Conservation (phyloP, 2,113 vertebrate species). For the Phaethon lepturus region DNA sequence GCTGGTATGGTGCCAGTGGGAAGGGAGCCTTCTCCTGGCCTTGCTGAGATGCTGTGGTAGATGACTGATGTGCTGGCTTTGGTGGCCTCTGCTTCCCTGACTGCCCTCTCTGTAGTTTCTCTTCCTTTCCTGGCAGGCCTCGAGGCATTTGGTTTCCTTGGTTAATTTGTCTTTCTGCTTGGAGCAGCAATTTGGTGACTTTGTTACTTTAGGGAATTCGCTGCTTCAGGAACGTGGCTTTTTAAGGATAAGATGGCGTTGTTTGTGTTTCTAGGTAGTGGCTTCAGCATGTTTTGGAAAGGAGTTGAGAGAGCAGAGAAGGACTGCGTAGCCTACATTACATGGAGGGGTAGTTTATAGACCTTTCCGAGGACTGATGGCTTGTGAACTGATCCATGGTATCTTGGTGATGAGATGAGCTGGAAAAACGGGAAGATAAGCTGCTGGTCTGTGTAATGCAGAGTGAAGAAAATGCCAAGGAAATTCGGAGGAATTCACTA, state of each 20-base stretch:
- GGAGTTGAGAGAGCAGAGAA: not conserved
- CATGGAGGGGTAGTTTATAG: not conserved
- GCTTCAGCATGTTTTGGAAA: accelerated
- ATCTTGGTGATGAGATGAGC: not conserved
- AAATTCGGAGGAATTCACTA: not conserved
- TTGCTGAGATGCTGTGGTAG: not conserved
- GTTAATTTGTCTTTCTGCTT: not conserved
- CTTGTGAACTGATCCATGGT: not conserved
- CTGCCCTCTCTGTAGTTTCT: not conserved
- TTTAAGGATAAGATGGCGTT: not conserved
- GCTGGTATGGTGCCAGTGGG: no score
- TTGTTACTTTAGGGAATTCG: not conserved
- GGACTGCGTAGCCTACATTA: accelerated
- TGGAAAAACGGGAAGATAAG: not conserved
- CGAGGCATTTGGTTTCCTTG: not conserved
- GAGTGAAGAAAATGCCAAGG: not conserved
- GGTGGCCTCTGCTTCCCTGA: not conserved
- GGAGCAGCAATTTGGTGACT: not conserved
- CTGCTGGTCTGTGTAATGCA: accelerated
- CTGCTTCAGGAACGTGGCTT: not conserved
- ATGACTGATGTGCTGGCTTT: accelerated
- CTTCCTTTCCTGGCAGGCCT: not conserved
- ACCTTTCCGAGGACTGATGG: not conserved
- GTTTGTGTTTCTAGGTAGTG: not conserved
- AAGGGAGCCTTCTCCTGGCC: not conserved